A percentile compares a stretch with the other conserved stretches of the same genome.
Conservation (phyloP, 1,140 invertebrate species). For the Diorhabda sublineata region DNA sequence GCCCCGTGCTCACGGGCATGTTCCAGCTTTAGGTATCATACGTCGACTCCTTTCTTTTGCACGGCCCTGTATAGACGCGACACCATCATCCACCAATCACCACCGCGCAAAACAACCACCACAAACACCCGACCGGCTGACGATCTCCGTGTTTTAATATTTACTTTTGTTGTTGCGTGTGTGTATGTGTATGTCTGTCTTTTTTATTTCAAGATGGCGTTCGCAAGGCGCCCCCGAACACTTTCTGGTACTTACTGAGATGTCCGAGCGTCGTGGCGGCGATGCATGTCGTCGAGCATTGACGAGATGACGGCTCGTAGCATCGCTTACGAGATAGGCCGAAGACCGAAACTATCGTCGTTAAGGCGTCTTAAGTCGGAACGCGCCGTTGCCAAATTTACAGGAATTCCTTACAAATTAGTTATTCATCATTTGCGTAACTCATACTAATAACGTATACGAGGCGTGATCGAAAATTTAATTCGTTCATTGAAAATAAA, state of each 20-base stretch:
- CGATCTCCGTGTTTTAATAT: neutral
- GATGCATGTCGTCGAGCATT: conserved; percentile 9
- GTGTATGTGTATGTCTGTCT: neutral
- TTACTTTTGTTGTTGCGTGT: neutral
- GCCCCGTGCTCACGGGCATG: conserved; percentile 48
- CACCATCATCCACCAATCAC: neutral
- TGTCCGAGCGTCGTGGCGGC: conserved; percentile 16
- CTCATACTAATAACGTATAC: no score
- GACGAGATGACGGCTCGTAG: conserved; percentile 20
- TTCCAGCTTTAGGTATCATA: conserved; percentile 15
- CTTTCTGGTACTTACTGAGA: conserved; percentile 28
- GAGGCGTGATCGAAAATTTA: no score
- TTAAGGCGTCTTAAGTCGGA: conserved; percentile 9
- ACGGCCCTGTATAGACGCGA: neutral
- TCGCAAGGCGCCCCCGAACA: conserved; percentile 15
- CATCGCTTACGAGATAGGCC: conserved; percentile 22
- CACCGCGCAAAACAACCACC: conserved; percentile 8
- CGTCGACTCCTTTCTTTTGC: conserved; percentile 25
- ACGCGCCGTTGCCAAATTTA: no score
- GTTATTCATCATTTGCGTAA: no score
- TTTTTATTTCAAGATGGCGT: neutral
- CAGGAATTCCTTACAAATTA: no score
- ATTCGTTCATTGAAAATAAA: no score
- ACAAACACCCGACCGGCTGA: neutral
- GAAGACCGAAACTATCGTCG: conserved; percentile 18